Evolutionary conservation across 2,113 vertebrate species (phyloP), one percentile per base, ranked within the genome.

Genomic region (Opisthocomus hoazin): DNA sequence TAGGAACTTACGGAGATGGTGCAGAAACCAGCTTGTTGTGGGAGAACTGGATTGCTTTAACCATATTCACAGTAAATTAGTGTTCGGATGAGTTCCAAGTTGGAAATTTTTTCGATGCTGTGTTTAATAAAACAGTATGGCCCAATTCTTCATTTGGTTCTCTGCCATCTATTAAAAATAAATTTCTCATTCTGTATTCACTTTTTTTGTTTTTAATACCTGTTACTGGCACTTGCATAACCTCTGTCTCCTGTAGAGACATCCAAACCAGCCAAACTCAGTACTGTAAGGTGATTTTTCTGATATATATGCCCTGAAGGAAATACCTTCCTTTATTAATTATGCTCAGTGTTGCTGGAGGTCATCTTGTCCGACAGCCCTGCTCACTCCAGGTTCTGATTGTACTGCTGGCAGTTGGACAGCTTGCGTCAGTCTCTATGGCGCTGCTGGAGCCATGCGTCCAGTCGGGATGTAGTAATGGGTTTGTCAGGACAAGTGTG

Each of bases 381-480:
- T 23, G 41, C 41, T 78, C 2, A 0, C 46, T 71, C 32, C 17
- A 4, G 14, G 26, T 16, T 27, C 56, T 61, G 50, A 2, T 41
- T 57, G 65, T 78, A 2, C 64, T 68, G 60, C 73, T 78, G 78
- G 65, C 51, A 56, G 30, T 10, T 54, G 94, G 64, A 6, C 75
- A 51, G 1, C 43, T 12, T 50, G 37, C 22, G 5, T 34, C 8
- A 2, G 9, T 29, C 65, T 39, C 1, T 2, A 2, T 34, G 48
- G 5, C 6, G 0, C 50, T 27, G 75, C 48, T 24, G n/a, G 54
- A 53, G 54, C 68, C 5, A 2, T 30, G 3, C 22, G 9, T 30
- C 10, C 56, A 2, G 0, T 3, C 12, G 83, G 74, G 51, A 10
- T 27, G 43, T 9, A 13, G 45, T 1, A 0, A 3, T 16, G 83